A percentile compares a stretch with the other conserved stretches of the same genome.
Evolutionary conservation across 2,113 vertebrate genomes (phyloP).

Genomic region (Amphiprion percula): DNA sequence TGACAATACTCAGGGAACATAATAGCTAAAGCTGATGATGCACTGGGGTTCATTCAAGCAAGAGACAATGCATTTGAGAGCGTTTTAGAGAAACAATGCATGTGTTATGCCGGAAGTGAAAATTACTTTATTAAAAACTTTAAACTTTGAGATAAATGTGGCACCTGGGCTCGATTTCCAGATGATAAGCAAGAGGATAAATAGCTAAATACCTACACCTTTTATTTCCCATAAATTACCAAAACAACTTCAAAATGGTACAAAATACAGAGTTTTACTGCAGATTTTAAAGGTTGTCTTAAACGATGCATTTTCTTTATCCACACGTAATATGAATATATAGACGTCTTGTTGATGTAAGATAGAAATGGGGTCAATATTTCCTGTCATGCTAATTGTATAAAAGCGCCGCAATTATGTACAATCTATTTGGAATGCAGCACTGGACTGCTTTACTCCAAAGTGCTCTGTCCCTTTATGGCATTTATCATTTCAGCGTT

Average conservation of each 20-base stretch:
- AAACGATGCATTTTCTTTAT: background rate
- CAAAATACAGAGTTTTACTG: background rate
- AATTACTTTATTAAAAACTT: background rate
- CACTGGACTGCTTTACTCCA: background rate
- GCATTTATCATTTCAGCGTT: background rate
- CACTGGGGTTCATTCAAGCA: conserved; percentile 21
- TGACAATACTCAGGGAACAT: conserved; percentile 19
- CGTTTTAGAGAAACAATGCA: conserved; percentile 5
- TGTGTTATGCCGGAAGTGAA: conserved; percentile 10
- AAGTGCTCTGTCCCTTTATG: background rate
- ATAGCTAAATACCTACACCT: background rate
- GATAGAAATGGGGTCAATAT: background rate
- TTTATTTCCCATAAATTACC: background rate
- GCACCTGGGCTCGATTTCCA: conserved; percentile 18
- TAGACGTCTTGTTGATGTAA: background rate
- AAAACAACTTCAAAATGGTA: background rate
- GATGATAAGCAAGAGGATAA: background rate
- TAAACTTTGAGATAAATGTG: conserved; percentile 15
- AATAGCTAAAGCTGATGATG: conserved; percentile 9
- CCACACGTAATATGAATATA: background rate
- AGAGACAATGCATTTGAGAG: conserved; percentile 9
- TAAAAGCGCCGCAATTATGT: background rate
- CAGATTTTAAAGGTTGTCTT: no score
- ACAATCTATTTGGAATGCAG: background rate
- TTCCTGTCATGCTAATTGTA: background rate